Base-by-base conservation (phyloP, 2,797 vertebrate genomes). In the Anableps anableps region DNA sequence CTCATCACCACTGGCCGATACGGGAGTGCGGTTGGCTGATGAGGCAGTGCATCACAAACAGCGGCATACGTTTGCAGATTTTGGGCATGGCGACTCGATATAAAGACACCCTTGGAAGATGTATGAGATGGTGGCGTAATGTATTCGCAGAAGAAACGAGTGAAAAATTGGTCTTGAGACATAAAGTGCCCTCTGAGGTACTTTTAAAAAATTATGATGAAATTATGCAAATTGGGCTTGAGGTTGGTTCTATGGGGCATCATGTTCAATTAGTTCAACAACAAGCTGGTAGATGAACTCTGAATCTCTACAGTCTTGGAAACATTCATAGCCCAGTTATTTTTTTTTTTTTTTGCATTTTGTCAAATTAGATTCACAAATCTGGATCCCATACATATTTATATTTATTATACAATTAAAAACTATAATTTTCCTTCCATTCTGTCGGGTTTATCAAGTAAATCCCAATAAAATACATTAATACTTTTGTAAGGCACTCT, bases 161-260 rank as follows among this genome's bases (percentile, higher is more conserved):
- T 83, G 80, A 88, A 82, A 83, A 90, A 91, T 85, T 77, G 80
- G 86, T 92, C 83, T 26, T 53, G 83, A 90, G 86, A 88, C 82
- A 74, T 87, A 76, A 91, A 92, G 88, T 29, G 77, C 74, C 77
- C 14, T 71, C 85, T 80, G 83, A 84, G 82, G 86, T 85, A 88
- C 80, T 80, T 81, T 90, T 91, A 88, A 94, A 88, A 81, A 93
- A 93, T 91, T 64, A 88, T 88, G 85, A 93, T 86, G 83, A 86
- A 84, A 82, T 82, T 88, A 86, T 86, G 88, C 89, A 88, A 93
- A 91, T 83, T 62, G 45, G 34, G 78, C 86, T 82, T 72, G 84
- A 79, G 85, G 86, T 85, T 80, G 81, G 82, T 83, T 83, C 78
- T 76, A 34, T 5, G 26, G 75, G 55, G 2, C 36, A 78, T 31